Percentiles rank a stretch among this genome's conserved stretches.
Evolutionary conservation across 2,113 vertebrate genomes (phyloP).

Genomic region (Cercopithecus mona): DNA sequence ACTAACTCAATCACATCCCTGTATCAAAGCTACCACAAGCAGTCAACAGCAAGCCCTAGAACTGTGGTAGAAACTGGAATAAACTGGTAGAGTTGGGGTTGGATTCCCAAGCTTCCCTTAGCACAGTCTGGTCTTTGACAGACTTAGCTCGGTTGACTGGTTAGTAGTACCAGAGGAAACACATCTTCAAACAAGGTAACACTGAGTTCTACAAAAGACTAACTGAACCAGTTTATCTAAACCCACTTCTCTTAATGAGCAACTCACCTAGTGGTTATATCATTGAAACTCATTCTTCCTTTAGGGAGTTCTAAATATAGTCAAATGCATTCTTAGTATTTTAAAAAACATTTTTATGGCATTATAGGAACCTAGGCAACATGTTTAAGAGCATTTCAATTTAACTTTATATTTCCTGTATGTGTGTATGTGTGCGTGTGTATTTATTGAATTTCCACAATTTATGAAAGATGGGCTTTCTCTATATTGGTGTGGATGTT

Average conservation of each 20-base stretch:
- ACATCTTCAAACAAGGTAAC: not conserved
- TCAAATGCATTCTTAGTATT: not conserved
- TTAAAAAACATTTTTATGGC: not conserved
- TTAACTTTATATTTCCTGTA: not conserved
- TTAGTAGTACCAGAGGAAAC: not conserved
- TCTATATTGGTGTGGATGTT: not conserved
- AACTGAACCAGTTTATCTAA: not conserved
- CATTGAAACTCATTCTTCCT: not conserved
- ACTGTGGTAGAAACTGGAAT: not conserved
- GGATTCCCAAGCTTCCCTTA: not conserved
- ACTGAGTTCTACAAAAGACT: not conserved
- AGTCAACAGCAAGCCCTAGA: not conserved
- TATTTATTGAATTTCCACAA: slow-evolving; percentile 13
- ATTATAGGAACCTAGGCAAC: not conserved
- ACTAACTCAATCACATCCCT: not conserved
- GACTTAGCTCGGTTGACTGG: not conserved
- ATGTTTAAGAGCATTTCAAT: not conserved
- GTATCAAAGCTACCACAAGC: not conserved
- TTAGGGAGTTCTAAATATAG: not conserved
- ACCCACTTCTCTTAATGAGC: not conserved
- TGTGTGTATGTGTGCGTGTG: not conserved
- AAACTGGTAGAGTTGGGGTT: not conserved
- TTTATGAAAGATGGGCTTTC: not conserved
- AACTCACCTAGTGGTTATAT: not conserved
- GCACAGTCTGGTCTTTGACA: not conserved